Evolutionary conservation across 2,113 vertebrate genomes (phyloP).

Genomic region (Cavia aperea): DNA sequence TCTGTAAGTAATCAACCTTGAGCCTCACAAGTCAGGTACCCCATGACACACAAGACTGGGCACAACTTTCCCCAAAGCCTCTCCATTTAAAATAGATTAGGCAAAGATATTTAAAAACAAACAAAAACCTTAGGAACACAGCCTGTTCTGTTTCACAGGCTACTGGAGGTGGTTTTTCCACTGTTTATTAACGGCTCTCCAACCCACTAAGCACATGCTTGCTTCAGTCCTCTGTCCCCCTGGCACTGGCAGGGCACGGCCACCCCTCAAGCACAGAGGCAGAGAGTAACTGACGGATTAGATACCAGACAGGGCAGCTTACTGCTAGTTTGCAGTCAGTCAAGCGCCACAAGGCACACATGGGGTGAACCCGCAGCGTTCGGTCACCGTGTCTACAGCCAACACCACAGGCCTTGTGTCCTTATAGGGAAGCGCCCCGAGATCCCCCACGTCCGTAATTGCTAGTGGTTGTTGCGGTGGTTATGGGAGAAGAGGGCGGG

Average conservation of each 20-base stretch:
- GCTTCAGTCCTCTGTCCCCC: neutral
- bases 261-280: neutral
- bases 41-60: neutral
- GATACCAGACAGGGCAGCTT: neutral
- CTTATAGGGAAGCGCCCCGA: conserved; percentile 31
- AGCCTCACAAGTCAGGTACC: neutral
- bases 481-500: neutral
- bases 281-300: neutral
- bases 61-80: neutral
- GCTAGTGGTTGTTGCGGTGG: conserved; percentile 10
- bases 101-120: neutral
- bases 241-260: neutral
- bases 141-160: neutral
- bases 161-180: accelerated
- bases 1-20: neutral
- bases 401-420: neutral
- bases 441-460: neutral
- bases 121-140: neutral
- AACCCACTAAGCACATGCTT: neutral
- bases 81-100: neutral
- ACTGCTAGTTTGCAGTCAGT: neutral
- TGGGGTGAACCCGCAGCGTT: neutral
- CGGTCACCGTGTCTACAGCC: neutral
- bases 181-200: neutral
- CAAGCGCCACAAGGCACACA: neutral